phyloP scores from a whole-genome alignment of 1,140 invertebrate genomes.

The Platyscapa corneri region DNA sequence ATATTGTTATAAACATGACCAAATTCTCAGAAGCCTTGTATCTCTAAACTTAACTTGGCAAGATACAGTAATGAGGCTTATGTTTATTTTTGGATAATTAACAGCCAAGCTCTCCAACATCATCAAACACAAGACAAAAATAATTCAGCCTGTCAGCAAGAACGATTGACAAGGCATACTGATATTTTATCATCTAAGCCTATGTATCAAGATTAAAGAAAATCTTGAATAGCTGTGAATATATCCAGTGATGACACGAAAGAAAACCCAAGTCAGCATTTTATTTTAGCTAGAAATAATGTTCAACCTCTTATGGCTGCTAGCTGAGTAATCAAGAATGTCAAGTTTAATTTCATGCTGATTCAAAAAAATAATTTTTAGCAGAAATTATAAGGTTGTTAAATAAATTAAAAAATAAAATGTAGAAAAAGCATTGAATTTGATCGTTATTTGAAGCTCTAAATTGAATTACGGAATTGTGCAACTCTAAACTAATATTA shows the following conservation, averaged over 20 bases:
- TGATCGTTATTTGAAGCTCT: no score
- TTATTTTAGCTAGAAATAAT: neutral
- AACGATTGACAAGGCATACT: neutral
- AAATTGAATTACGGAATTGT: neutral
- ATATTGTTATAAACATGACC: neutral
- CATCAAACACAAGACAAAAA: slow-evolving; percentile 57
- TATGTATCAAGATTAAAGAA: neutral
- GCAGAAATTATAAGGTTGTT: neutral
- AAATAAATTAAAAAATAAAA: neutral
- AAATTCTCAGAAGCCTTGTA: slow-evolving; percentile 4
- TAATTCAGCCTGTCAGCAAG: slow-evolving; percentile 46
- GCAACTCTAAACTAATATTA: neutral
- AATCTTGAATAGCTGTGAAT: slow-evolving; percentile 25
- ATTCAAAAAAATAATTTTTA: neutral
- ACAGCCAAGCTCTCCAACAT: slow-evolving; percentile 50
- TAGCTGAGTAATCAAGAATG: neutral
- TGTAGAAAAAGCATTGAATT: neutral
- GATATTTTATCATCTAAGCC: neutral
- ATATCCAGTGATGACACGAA: slow-evolving; percentile 3
- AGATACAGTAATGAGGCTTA: slow-evolving; percentile 40
- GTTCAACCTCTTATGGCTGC: neutral
- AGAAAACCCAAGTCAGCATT: slow-evolving; percentile 3
- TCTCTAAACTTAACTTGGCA: slow-evolving; percentile 19
- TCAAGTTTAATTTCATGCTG: neutral
- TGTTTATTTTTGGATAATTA: slow-evolving; percentile 62